A percentile compares a stretch with the other conserved stretches of the same genome.
Conservation (phyloP, 2,888 invertebrate genomes). For the Andrena dorsata region DNA sequence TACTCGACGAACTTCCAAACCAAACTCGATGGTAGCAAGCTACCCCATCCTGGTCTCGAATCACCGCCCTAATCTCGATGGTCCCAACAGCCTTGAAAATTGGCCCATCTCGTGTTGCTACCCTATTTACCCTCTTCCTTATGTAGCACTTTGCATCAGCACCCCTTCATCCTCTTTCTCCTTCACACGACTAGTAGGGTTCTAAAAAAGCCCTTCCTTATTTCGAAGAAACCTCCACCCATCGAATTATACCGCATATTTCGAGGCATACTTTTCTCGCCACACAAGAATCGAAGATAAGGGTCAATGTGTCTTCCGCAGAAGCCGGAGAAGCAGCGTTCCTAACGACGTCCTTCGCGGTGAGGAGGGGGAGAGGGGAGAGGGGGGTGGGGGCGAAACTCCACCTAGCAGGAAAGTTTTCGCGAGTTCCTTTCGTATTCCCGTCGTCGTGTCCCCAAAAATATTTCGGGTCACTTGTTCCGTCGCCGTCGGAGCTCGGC, state of each 20-base stretch:
- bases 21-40: conserved; percentile 23
- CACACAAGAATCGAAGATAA: too few relatives aligned
- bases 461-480: conserved; percentile 54
- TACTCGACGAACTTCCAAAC: conserved; percentile 25
- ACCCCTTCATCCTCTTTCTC: neutral
- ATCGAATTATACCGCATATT: too few relatives aligned
- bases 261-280: too few relatives aligned
- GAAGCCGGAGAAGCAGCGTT: too few relatives aligned
- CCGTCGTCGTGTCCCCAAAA: conserved; percentile 15
- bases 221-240: neutral
- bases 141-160: neutral
- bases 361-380: too few relatives aligned
- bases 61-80: conserved; percentile 24
- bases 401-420: neutral
- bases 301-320: neutral
- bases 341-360: neutral
- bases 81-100: conserved; percentile 22
- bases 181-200: neutral
- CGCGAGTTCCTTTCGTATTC: conserved; percentile 37
- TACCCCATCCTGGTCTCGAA: conserved; percentile 18
- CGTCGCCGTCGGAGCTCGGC: neutral
- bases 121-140: neutral
- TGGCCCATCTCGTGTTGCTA: conserved; percentile 14
- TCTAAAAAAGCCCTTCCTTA: neutral
- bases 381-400: neutral